These are phyloP conservation scores for Acleris holmiana DNA, from an alignment of 2,888 invertebrate genomes.

Conservation along the genomic window DNA sequence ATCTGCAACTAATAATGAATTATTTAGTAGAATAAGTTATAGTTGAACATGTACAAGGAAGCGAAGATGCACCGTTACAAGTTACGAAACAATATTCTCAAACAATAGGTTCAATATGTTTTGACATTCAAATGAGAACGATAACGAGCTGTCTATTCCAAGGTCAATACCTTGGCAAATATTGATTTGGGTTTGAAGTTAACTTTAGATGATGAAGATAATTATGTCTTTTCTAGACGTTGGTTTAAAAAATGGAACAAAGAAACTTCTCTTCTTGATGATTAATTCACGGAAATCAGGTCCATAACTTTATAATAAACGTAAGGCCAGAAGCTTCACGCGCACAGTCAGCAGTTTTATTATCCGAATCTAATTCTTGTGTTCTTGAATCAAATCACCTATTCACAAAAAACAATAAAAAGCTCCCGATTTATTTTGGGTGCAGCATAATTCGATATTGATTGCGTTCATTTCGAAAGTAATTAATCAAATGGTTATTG, in stretches of 20 bases:
- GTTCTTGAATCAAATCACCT: conserved; percentile 53
- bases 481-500: conserved; percentile 17
- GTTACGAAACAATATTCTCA: conserved; percentile 47
- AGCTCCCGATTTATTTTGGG: conserved; percentile 3
- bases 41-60: conserved; percentile 18
- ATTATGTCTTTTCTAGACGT: conserved; percentile 12
- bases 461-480: conserved; percentile 18
- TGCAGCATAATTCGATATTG: conserved; percentile 10
- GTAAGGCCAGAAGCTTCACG: conserved; percentile 55
- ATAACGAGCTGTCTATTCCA: conserved; percentile 63
- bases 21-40: conserved; percentile 21
- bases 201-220: conserved; percentile 19
- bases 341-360: conserved; percentile 57
- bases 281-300: conserved; percentile 43
- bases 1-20: too few relatives aligned
- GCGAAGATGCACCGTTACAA: conserved; percentile 39
- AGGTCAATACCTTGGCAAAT: conserved; percentile 48
- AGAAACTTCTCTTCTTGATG: conserved; percentile 40
- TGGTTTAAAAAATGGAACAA: conserved; percentile 16
- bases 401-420: conserved; percentile 35
- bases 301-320: conserved; percentile 44
- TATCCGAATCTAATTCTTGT: conserved; percentile 59
- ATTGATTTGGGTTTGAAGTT: conserved; percentile 33
- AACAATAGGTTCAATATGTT: conserved; percentile 61
- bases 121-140: conserved; percentile 63